These are phyloP conservation scores for Mus caroli DNA, from an alignment of 2,797 vertebrate species.

Conservation along the genomic window DNA sequence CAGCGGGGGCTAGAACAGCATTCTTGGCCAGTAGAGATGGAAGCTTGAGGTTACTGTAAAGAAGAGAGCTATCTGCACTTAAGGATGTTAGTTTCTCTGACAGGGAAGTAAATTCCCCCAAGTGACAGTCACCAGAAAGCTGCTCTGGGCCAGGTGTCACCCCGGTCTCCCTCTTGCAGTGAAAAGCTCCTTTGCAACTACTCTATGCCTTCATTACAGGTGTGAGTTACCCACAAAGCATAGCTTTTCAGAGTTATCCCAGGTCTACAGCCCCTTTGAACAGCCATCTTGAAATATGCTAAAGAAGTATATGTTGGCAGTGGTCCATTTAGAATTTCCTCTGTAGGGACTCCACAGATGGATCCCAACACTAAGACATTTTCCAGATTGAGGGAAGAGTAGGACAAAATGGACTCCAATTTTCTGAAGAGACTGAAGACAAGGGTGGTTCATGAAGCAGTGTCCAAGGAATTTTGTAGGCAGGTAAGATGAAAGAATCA, in stretches of 20 bases:
- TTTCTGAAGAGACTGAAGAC: not conserved
- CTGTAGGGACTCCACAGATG: not conserved
- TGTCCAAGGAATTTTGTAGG: not conserved
- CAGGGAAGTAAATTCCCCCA: not conserved
- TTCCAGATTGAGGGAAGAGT: not conserved
- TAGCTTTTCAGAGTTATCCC: not conserved
- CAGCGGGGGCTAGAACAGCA: not conserved
- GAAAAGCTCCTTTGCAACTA: not conserved
- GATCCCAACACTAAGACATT: conserved; percentile 2
- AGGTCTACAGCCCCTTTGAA: not conserved
- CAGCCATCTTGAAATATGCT: not conserved
- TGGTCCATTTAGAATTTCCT: not conserved
- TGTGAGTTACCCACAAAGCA: no score
- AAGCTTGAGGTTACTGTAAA: not conserved
- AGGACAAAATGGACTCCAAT: not conserved
- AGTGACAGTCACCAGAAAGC: not conserved
- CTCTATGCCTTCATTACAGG: not conserved
- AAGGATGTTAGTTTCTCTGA: not conserved
- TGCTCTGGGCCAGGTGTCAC: not conserved
- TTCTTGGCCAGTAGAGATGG: not conserved
- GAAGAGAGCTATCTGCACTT: not conserved
- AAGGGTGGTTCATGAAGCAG: not conserved
- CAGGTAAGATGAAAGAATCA: not conserved
- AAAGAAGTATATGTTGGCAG: not conserved
- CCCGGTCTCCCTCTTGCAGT: not conserved